phyloP scores from a whole-genome alignment of 2,888 invertebrate species.

The Eilema depressum region DNA sequence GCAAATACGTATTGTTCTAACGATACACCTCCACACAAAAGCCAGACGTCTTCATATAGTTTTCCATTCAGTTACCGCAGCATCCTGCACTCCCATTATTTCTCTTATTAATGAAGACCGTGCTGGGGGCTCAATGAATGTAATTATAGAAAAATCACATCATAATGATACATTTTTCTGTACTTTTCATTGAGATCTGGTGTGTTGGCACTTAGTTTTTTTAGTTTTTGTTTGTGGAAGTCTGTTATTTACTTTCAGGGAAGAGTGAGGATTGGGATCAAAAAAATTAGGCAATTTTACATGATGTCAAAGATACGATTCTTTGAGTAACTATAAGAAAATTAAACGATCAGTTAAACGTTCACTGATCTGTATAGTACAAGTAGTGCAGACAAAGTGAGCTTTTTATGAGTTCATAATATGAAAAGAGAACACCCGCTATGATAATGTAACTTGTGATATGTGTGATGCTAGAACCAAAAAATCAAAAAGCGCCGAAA shows the following conservation, averaged over 20 bases:
- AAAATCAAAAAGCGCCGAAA: constrained; percentile 1
- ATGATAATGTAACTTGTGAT: background rate
- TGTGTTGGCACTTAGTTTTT: background rate
- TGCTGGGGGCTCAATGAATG: background rate
- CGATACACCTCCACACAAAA: constrained; percentile 24
- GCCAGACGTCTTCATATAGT: constrained; percentile 26
- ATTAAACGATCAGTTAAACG: too few species aligned
- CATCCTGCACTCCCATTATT: constrained; percentile 29
- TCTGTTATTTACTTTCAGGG: too few species aligned
- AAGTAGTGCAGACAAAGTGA: too few species aligned
- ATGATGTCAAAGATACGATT: too few species aligned
- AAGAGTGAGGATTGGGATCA: too few species aligned
- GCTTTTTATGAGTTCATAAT: background rate
- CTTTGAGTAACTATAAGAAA: too few species aligned
- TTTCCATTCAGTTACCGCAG: constrained; percentile 32
- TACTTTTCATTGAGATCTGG: constrained; percentile 27
- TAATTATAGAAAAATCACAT: background rate
- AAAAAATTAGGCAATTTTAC: too few species aligned
- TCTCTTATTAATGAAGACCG: constrained; percentile 22
- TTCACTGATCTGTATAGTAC: too few species aligned
- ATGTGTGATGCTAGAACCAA: background rate
- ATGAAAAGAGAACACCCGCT: background rate
- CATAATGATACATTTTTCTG: constrained; percentile 27
- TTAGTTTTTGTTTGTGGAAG: too few species aligned
- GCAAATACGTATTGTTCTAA: constrained; percentile 9